These are phyloP conservation scores for Centropristis striata DNA, from an alignment of 2,113 vertebrate genomes.

Conservation along the genomic window DNA sequence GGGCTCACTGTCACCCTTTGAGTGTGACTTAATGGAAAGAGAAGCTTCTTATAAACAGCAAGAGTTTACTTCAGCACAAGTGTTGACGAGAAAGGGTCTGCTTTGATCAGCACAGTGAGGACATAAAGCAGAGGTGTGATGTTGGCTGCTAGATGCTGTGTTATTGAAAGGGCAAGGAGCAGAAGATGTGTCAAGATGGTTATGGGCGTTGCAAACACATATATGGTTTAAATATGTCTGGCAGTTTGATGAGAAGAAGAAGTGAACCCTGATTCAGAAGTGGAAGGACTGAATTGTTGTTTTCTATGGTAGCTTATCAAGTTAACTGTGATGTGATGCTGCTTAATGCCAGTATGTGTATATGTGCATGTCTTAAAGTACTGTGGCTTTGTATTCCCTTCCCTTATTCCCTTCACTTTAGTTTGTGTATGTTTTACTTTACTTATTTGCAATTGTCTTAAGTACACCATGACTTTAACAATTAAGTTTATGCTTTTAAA, in stretches of 20 bases:
- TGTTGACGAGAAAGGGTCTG: slow-evolving; percentile 16
- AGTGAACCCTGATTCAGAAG: neutral
- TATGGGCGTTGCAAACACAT: neutral
- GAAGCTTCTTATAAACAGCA: slow-evolving; percentile 33
- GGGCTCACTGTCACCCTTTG: neutral
- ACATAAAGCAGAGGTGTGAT: slow-evolving; percentile 55
- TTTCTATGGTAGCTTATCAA: neutral
- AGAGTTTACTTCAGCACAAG: slow-evolving; percentile 24
- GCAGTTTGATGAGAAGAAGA: neutral
- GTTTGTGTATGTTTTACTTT: neutral
- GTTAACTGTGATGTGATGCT: neutral
- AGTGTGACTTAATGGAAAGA: slow-evolving; percentile 59
- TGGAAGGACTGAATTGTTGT: neutral
- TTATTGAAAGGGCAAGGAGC: neutral
- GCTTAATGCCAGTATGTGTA: neutral
- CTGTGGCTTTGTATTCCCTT: neutral
- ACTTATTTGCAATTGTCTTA: neutral
- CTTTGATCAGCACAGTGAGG: slow-evolving; percentile 28
- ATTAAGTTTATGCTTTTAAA: neutral
- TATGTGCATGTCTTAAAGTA: neutral
- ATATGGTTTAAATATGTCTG: slow-evolving; percentile 1
- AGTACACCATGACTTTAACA: neutral
- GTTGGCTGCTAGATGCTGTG: slow-evolving; percentile 11
- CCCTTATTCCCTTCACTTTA: neutral
- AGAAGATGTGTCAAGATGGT: slow-evolving; percentile 13